phyloP scores from a whole-genome alignment of 1,140 invertebrate species.

The Bombus balteatus region DNA sequence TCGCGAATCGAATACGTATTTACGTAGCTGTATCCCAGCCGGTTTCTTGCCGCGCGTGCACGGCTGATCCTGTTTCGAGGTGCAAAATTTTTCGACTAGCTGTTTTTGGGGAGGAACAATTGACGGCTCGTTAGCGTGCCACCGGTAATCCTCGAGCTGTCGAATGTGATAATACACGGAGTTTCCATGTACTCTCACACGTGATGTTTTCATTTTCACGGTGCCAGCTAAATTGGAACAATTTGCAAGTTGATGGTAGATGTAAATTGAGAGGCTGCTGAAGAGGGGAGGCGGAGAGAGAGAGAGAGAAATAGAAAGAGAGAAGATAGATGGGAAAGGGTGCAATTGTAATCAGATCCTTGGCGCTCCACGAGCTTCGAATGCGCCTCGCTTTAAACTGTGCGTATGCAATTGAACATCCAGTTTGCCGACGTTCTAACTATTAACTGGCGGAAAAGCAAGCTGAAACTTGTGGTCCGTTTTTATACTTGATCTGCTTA shows the following conservation, averaged over 20 bases:
- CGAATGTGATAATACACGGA: slow-evolving; percentile 24
- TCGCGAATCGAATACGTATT: slow-evolving; percentile 25
- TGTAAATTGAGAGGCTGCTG: slow-evolving; percentile 16
- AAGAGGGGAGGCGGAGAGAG: not conserved
- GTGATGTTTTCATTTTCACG: slow-evolving; percentile 38
- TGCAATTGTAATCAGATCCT: slow-evolving; percentile 45
- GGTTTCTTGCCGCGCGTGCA: not conserved
- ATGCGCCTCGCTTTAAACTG: not conserved
- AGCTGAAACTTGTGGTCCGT: not conserved
- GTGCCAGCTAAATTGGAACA: slow-evolving; percentile 27
- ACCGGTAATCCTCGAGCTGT: not conserved
- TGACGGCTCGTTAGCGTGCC: slow-evolving; percentile 11
- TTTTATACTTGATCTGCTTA: not conserved
- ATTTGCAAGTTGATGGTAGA: slow-evolving; percentile 48
- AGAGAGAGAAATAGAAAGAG: not conserved
- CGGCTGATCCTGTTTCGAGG: not conserved
- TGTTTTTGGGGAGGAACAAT: not conserved
- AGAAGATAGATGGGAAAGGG: not conserved
- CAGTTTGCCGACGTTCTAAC: not conserved
- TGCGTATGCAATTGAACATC: not conserved
- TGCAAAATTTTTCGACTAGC: not conserved
- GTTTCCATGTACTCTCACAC: not conserved
- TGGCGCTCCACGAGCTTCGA: not conserved
- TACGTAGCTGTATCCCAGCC: not conserved
- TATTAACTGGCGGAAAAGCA: not conserved